Conservation (phyloP, 2,797 vertebrate species). For the Valencia hispanica region DNA sequence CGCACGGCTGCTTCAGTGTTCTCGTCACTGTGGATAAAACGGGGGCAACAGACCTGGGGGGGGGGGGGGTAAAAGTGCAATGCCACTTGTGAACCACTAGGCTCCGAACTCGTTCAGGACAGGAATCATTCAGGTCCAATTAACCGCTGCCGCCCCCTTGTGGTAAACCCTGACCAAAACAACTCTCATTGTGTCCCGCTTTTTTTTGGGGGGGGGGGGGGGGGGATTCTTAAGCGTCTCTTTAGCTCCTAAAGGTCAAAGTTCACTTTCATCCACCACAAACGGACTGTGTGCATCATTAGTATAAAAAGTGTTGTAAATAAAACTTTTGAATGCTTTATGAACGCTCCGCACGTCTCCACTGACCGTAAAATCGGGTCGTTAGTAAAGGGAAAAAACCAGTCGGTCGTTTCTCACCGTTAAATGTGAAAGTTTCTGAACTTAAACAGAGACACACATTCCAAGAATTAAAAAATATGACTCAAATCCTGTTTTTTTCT, state of each 20-base stretch:
- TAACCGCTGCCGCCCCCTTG: neutral
- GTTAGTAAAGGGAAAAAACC: neutral
- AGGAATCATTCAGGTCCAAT: neutral
- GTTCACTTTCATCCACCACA: neutral
- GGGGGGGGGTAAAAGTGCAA: neutral
- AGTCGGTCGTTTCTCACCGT: neutral
- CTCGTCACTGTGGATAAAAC: neutral
- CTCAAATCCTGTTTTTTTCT: neutral
- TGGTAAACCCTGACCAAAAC: neutral
- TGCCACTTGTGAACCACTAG: neutral
- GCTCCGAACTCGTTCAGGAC: neutral
- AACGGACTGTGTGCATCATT: neutral
- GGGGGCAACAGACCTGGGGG: neutral
- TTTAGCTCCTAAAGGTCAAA: no score
- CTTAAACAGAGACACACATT: neutral
- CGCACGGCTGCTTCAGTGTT: neutral
- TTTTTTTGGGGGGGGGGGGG: no score
- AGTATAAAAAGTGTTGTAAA: neutral
- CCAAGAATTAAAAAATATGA: no score
- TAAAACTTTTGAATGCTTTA: conserved; percentile 2
- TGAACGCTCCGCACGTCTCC: neutral
- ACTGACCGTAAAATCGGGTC: neutral
- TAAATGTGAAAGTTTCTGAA: neutral
- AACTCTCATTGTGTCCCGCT: neutral
- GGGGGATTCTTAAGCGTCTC: no score